phyloP scores from a whole-genome alignment of 2,113 vertebrate genomes.

The Cyanoramphus novaezelandiae region DNA sequence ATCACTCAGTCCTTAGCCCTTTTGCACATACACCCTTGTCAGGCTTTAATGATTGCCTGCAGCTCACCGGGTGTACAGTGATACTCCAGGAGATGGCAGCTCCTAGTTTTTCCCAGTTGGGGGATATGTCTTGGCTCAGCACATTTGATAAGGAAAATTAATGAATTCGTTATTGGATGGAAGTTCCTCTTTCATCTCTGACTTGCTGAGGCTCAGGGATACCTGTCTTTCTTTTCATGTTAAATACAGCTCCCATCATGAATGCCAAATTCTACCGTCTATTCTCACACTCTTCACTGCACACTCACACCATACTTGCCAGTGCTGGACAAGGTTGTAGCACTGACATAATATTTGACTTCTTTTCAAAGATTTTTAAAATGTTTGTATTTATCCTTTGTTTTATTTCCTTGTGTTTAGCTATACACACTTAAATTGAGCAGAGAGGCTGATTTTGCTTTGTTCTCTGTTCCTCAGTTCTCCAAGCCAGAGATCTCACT shows the following conservation, averaged over 20 bases:
- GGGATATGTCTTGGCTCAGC: background rate
- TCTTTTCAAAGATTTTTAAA: background rate
- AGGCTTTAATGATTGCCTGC: background rate
- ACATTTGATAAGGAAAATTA: conserved; percentile 12
- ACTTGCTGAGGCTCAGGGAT: background rate
- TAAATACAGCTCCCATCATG: background rate
- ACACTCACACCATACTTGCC: background rate
- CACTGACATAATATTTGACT: background rate
- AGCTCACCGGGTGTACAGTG: background rate
- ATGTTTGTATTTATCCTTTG: background rate
- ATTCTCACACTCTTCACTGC: background rate
- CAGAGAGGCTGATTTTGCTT: background rate
- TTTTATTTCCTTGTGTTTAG: background rate
- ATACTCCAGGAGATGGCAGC: background rate
- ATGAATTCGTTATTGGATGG: background rate
- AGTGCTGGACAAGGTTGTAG: background rate
- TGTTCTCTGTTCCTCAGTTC: background rate
- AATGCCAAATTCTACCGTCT: background rate
- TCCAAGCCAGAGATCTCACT: background rate
- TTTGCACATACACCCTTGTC: background rate
- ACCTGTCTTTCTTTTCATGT: background rate
- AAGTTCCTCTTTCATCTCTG: background rate
- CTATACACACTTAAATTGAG: background rate
- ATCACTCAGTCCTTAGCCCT: background rate
- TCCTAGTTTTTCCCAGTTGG: background rate